A percentile compares a stretch with the other conserved stretches of the same genome.
Conservation (phyloP, 2,797 vertebrate species). For the Aythya fuligula region DNA sequence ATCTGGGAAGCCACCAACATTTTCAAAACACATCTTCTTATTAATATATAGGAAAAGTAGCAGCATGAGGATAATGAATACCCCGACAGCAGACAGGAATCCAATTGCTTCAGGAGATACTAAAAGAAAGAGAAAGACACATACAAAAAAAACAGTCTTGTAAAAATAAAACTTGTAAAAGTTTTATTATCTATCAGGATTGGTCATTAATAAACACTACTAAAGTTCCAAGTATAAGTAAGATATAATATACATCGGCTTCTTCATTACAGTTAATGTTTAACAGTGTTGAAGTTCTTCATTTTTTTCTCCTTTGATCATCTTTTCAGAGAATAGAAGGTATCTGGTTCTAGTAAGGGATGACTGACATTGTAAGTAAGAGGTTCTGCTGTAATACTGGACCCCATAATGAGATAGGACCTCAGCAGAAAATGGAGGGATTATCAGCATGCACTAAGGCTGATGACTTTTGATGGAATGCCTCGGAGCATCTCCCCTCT, state of each 20-base stretch:
- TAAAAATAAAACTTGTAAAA: neutral
- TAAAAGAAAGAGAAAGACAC: slow-evolving; percentile 76
- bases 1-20: slow-evolving; percentile 89
- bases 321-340: neutral
- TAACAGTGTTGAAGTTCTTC: neutral
- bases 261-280: neutral
- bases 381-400: neutral
- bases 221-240: neutral
- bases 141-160: neutral
- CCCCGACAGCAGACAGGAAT: slow-evolving; percentile 92
- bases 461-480: neutral
- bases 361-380: neutral
- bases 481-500: neutral
- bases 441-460: neutral
- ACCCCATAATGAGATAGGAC: neutral
- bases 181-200: neutral
- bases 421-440: neutral
- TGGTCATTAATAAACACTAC: neutral
- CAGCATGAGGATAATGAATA: slow-evolving; percentile 94
- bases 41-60: slow-evolving; percentile 96
- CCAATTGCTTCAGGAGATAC: slow-evolving; percentile 97
- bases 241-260: neutral
- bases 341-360: neutral
- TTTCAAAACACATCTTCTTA: slow-evolving; percentile 94
- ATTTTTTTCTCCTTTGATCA: neutral